Base-by-base conservation (phyloP, 1,140 invertebrate genomes). In the Heliothis virescens region DNA sequence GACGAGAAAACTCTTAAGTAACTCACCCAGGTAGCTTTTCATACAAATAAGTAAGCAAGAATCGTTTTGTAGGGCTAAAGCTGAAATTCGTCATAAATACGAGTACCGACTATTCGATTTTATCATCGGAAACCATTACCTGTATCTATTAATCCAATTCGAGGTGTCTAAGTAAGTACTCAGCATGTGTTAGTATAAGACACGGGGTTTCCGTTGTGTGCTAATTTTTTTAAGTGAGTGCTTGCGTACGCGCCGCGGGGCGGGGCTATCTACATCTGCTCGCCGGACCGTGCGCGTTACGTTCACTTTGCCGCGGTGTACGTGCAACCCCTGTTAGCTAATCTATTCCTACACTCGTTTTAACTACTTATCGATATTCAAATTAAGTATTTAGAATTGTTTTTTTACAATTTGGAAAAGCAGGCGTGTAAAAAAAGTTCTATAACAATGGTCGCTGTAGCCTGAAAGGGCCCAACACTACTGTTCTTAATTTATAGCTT, bases 141-240 rank as follows among this genome's bases (percentile, higher is more conserved):
- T n/a, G n/a, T 21, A 41, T 4, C 16, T 13, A 10, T 12, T 72
- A 55, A 18, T 72, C 16, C 15, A 15, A 48, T 47, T 34, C 52
- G n/a, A 29, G 5, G 13, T 73, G 34, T 48, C 53, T 18, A 74
- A 62, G 18, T 21, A 47, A 74, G 34, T 41, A 53, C 26, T 65
- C 74, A 60, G 52, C 59, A 67, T 78, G 47, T 78, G 34, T 78
- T 69, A 60, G 18, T 72, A 15, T 62, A 53, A 75, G 55, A 65
- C 57, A 18, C 74, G 13, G 26, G 65, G 86, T 92, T 92, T 92
- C 91, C 91, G 91, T 91, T 92, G 90, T 92, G 91, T 94, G 91
- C 90, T 88, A 92, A 92, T 94, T 92, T 89, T 86, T 85, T 90
- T 86, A 87, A 88, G 83, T 85, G 84, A 88, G 84, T 86, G 88